Evolutionary conservation across 2,797 vertebrate genomes (phyloP), one percentile per base, ranked within the genome.

Genomic region (Melanotaenia boesemani): DNA sequence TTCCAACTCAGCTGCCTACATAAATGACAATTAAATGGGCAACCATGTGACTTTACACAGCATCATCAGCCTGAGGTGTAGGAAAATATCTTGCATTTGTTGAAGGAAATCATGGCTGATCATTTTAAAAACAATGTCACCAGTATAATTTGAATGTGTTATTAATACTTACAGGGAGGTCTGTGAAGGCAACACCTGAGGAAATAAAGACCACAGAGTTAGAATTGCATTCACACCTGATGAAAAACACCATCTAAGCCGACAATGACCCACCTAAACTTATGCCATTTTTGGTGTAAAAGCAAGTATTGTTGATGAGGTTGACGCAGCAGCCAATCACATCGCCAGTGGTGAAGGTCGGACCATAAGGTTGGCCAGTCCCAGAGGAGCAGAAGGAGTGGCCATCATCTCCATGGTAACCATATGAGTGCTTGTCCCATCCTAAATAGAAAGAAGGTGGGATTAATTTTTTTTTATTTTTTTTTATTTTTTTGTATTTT

Each of bases 341-440:
- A 74, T 99, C 98, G n/a, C 98, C 98, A 0, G 98, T 99, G 46
- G 98, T 99, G 87, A 99, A 99, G 0, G 98, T 99, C 80, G 98
- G 98, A 59, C 98, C 98, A 0, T 99, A 99, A 1, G 98, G 98
- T 61, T 99, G 98, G 79, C 98, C 98, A 1, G 98, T 99, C 92
- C 98, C 98, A 60, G 98, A 99, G 32, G 98, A 99, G 95, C 98
- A 99, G 94, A 99, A 99, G 61, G 97, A 99, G 93, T 99, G 98
- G 82, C 98, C 98, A 67, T 99, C 98, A 2, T 99, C 98, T 82
- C 98, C 98, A 71, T 99, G 98, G 95, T 99, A 99, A 94, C 98
- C 98, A 93, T 99, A 99, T 0, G 98, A 99, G 93, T 99, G 97
- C 77, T 99, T 99, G 95, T 99, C 98, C 98, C 98, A 99, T 89